phyloP scores from a whole-genome alignment of 2,797 vertebrate species.

The Syncerus caffer region DNA sequence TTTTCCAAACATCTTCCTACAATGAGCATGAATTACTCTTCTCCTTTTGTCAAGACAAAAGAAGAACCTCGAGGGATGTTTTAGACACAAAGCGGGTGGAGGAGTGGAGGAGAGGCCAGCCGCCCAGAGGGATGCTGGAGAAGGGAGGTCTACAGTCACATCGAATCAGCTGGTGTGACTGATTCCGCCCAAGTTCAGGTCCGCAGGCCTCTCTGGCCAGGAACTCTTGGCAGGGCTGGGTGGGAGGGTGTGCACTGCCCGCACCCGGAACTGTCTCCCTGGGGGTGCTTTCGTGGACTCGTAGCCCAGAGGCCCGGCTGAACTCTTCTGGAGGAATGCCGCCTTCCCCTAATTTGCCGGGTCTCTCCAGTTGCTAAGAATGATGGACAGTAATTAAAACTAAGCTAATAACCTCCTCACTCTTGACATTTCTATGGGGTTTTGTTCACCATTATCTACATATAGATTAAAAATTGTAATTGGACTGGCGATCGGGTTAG shows the following conservation, averaged over 20 bases:
- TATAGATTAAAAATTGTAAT: constrained; percentile 99
- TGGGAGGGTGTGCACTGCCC: not conserved
- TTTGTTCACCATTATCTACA: constrained; percentile 96
- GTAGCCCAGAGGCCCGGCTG: constrained; percentile 47
- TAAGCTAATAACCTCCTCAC: constrained; percentile 96
- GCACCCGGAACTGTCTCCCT: not conserved
- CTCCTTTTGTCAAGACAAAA: not conserved
- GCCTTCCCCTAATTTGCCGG: constrained; percentile 84
- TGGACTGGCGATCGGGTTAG: constrained; percentile 93
- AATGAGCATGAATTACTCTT: not conserved
- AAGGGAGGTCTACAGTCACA: not conserved
- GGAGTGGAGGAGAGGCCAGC: accelerated
- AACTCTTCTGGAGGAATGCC: constrained; percentile 78
- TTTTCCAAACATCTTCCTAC: constrained; percentile 3
- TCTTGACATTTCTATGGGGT: constrained; percentile 97
- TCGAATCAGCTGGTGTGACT: not conserved
- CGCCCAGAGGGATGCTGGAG: not conserved
- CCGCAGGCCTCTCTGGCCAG: not conserved
- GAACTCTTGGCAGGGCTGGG: not conserved
- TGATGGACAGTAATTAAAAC: constrained; percentile 99
- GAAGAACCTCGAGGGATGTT: not conserved
- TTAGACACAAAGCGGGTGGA: not conserved
- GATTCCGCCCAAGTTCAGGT: not conserved
- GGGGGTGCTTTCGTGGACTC: not conserved
- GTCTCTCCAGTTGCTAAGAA: constrained; percentile 82